Evolutionary conservation across 2,113 vertebrate species (phyloP).

Genomic region (Hydropotes inermis): DNA sequence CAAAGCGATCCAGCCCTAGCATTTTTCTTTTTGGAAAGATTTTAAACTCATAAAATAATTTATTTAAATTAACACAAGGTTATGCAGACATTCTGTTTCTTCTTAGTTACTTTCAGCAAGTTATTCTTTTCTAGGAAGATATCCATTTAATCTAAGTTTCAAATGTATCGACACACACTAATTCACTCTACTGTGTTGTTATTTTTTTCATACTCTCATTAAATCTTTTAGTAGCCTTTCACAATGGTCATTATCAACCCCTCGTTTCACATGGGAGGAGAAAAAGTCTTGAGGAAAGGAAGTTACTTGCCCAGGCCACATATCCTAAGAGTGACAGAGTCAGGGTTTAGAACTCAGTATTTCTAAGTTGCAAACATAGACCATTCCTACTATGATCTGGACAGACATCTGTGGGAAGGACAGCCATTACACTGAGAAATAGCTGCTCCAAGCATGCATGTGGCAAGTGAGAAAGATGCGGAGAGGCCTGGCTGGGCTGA

Average conservation of each 20-base stretch:
- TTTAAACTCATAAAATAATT: constrained; percentile 1
- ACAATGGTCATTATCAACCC: neutral
- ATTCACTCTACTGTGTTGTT: neutral
- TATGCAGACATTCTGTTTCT: neutral
- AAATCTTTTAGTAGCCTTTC: neutral
- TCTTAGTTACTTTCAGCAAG: neutral
- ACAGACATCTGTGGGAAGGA: neutral
- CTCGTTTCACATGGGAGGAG: neutral
- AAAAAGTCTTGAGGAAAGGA: neutral
- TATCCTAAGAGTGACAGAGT: neutral
- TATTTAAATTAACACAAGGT: neutral
- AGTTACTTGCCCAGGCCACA: neutral
- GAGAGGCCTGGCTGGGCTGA: neutral
- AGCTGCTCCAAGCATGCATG: neutral
- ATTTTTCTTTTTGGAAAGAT: neutral
- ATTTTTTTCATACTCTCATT: neutral
- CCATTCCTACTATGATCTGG: neutral
- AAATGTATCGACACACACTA: neutral
- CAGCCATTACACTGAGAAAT: neutral
- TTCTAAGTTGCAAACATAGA: neutral
- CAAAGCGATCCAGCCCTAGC: neutral
- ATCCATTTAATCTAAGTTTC: neutral
- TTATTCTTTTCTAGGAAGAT: neutral
- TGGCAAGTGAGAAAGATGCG: neutral
- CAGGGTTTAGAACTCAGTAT: neutral